These are phyloP conservation scores for Diogma glabrata DNA, from an alignment of 2,888 invertebrate species.

Conservation along the genomic window DNA sequence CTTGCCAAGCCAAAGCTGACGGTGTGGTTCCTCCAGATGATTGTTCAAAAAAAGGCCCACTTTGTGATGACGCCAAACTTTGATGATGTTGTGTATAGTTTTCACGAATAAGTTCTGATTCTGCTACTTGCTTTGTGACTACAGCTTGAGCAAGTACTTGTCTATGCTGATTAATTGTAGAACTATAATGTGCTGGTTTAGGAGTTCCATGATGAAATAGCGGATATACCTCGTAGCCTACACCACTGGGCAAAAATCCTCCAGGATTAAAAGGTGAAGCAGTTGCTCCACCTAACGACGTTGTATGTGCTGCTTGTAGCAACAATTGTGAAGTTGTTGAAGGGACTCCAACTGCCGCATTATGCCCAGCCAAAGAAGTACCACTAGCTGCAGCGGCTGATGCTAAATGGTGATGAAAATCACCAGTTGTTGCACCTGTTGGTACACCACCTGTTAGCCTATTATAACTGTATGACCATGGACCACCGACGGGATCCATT, in stretches of 20 bases:
- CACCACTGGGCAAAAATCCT: constrained; percentile 61
- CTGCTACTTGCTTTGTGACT: constrained; percentile 44
- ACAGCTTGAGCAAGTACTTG: constrained; percentile 45
- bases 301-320: constrained; percentile 48
- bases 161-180: constrained; percentile 48
- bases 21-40: constrained; percentile 33
- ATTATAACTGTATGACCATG: constrained; percentile 80
- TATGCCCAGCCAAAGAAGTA: constrained; percentile 27
- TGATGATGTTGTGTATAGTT: constrained; percentile 44
- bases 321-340: constrained; percentile 55
- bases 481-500: constrained; percentile 85
- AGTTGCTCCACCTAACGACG: constrained; percentile 49
- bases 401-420: constrained; percentile 56
- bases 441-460: constrained; percentile 62
- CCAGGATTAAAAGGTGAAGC: constrained; percentile 57
- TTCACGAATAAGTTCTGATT: constrained; percentile 45
- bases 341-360: constrained; percentile 38
- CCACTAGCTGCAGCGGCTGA: constrained; percentile 31
- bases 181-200: constrained; percentile 61
- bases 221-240: constrained; percentile 69
- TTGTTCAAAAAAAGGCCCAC: constrained; percentile 27
- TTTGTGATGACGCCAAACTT: constrained; percentile 23
- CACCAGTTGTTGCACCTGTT: constrained; percentile 53
- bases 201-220: constrained; percentile 68
- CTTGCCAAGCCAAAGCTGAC: constrained; percentile 57